Evolutionary conservation across 2,888 invertebrate species (phyloP), one percentile per base, ranked within the genome.

Genomic region (Rhamnusium bicolor): DNA sequence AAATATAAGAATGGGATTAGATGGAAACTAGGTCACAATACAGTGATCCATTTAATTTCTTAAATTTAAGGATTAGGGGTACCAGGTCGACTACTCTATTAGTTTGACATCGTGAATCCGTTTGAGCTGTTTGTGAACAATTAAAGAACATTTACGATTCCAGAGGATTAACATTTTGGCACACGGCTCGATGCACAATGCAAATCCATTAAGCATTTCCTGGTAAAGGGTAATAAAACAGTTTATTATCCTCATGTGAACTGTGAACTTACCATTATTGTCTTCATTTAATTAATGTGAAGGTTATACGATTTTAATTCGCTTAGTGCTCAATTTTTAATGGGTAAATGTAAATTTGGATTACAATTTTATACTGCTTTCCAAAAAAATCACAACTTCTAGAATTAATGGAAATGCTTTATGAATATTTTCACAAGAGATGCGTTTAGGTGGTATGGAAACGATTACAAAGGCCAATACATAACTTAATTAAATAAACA

Each of bases 181-280:
- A 47, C 14, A 32, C 53, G 53, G 49, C 19, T 53, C 29, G 29
- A 65, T 65, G 65, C 53, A 65, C 65, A 53, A 32, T 53, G 53
- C 32, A 65, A 65, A 65, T 65, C 51, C 65, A 51, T 65, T 47
- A 18, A 49, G 53, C 51, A 32, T 51, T 51, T 29, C 65, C 51
- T 18, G 56, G 65, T 51, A 65, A 29, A 65, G 53, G 53, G 65
- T 27, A 32, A 65, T 49, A 53, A 51, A 32, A 65, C 65, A 32
- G 53, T 53, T 53, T 32, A 65, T 27, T 65, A 29, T 32, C 32
- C 29, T 53, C 51, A n/a, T 53, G 53, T 10, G 40, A 32, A 14
- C 49, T 24, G 10, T 24, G 16, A 49, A 63, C 49, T 16, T 21
- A 63, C 49, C 63, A 51, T 63, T 49, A 27, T 63, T 49, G 46